phyloP scores from a whole-genome alignment of 2,888 invertebrate genomes.

The Campoplex nolae region DNA sequence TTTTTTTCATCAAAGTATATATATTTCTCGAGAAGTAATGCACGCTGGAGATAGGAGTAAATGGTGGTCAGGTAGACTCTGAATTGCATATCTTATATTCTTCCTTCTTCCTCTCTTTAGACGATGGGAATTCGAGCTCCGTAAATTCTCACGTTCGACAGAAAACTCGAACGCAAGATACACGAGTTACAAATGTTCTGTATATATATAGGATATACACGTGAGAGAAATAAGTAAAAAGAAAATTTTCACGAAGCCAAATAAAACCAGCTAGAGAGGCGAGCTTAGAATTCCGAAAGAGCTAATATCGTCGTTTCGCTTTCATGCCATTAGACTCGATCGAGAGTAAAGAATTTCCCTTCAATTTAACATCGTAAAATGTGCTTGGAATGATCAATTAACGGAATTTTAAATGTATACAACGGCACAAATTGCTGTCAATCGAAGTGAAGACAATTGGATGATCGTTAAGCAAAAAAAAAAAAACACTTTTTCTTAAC shows the following conservation, averaged over 20 bases:
- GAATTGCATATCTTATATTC: slow-evolving; percentile 41
- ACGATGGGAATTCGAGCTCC: slow-evolving; percentile 79
- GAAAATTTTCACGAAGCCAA: slow-evolving; percentile 30
- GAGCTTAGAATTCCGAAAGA: slow-evolving; percentile 34
- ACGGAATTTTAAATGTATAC: neutral
- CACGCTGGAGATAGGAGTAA: neutral
- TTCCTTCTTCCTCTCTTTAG: slow-evolving; percentile 22
- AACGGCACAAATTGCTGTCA: neutral
- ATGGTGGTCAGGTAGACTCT: slow-evolving; percentile 22
- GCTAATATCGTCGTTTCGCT: slow-evolving; percentile 48
- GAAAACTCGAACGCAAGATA: slow-evolving; percentile 29
- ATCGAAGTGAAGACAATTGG: slow-evolving; percentile 34
- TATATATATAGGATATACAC: neutral
- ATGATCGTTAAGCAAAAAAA: slow-evolving; percentile 10
- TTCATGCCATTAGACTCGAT: slow-evolving; percentile 37
- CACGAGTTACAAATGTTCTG: slow-evolving; percentile 1
- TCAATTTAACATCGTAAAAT: slow-evolving; percentile 37
- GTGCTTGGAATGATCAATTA: slow-evolving; percentile 45
- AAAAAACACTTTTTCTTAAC: neutral
- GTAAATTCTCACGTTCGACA: slow-evolving; percentile 79
- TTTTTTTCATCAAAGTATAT: neutral
- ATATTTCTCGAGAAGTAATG: neutral
- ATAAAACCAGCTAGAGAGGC: neutral
- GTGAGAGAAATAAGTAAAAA: slow-evolving; percentile 5
- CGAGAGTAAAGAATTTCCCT: slow-evolving; percentile 20